These are phyloP conservation scores for Polymixis lichenea DNA, from an alignment of 2,888 invertebrate genomes.

Conservation along the genomic window DNA sequence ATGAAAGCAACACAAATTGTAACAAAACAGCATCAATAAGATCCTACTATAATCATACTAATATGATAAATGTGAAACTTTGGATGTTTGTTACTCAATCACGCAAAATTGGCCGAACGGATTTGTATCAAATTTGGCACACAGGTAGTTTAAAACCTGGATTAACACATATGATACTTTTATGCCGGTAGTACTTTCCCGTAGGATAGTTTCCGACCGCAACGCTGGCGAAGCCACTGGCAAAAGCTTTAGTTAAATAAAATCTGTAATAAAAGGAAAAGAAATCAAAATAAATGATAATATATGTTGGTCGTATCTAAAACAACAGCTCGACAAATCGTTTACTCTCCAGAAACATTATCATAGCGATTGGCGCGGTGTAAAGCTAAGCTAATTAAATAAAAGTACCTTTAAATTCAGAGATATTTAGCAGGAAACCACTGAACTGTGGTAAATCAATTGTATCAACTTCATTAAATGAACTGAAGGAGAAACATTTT, in stretches of 20 bases:
- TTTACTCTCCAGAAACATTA: constrained; percentile 7
- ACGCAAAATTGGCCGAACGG: too few relatives aligned
- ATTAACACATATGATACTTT: too few relatives aligned
- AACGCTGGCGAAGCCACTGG: too few relatives aligned
- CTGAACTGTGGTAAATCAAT: constrained; percentile 54
- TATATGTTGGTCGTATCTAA: background rate
- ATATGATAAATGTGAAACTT: background rate
- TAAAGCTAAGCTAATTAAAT: constrained; percentile 25
- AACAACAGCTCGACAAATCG: background rate
- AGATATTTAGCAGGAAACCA: constrained; percentile 39
- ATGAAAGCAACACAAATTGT: background rate
- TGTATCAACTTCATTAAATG: constrained; percentile 53
- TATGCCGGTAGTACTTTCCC: too few relatives aligned
- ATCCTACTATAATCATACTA: background rate
- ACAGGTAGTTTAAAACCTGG: too few relatives aligned
- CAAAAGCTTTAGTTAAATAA: too few relatives aligned
- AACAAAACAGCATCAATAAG: background rate
- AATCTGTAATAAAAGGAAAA: background rate
- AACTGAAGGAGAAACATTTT: constrained; percentile 51
- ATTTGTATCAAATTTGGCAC: too few relatives aligned
- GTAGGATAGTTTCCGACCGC: too few relatives aligned
- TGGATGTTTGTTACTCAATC: too few relatives aligned
- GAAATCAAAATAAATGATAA: background rate
- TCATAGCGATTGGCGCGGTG: background rate
- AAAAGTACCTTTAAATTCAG: constrained; percentile 31